phyloP scores from a whole-genome alignment of 2,113 vertebrate genomes.

The Pycnonotus jocosus region DNA sequence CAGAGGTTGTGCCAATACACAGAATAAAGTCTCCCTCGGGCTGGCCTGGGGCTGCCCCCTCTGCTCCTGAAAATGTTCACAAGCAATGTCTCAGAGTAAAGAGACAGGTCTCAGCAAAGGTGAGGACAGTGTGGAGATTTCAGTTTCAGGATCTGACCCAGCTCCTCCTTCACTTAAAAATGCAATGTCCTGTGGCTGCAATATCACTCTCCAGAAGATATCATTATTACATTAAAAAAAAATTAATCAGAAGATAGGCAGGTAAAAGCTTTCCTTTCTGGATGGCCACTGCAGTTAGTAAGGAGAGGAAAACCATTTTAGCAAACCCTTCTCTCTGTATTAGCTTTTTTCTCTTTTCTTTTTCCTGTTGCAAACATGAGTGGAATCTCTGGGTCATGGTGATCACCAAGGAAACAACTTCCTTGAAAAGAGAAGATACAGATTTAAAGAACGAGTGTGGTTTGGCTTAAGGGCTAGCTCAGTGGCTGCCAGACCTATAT shows the following conservation, averaged over 20 bases:
- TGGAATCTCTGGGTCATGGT: background rate
- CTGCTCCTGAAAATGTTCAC: background rate
- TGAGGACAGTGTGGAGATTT: background rate
- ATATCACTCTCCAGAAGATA: background rate
- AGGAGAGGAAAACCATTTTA: background rate
- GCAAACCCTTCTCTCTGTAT: background rate
- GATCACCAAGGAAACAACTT: background rate
- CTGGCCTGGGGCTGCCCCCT: background rate
- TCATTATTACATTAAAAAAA: background rate
- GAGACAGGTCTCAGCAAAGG: background rate
- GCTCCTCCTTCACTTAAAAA: background rate
- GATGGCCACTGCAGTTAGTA: background rate
- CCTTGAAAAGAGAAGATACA: background rate
- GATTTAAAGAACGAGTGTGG: background rate
- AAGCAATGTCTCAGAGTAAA: background rate
- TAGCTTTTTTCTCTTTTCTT: background rate
- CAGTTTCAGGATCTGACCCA: background rate
- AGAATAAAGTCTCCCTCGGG: background rate
- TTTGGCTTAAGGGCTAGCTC: background rate
- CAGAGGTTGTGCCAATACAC: background rate
- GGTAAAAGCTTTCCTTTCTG: background rate
- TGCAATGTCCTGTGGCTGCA: background rate
- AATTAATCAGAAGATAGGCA: background rate
- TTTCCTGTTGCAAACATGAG: background rate
- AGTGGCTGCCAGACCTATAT: background rate